phyloP scores from a whole-genome alignment of 2,888 invertebrate genomes.

The Cristatella mucedo region DNA sequence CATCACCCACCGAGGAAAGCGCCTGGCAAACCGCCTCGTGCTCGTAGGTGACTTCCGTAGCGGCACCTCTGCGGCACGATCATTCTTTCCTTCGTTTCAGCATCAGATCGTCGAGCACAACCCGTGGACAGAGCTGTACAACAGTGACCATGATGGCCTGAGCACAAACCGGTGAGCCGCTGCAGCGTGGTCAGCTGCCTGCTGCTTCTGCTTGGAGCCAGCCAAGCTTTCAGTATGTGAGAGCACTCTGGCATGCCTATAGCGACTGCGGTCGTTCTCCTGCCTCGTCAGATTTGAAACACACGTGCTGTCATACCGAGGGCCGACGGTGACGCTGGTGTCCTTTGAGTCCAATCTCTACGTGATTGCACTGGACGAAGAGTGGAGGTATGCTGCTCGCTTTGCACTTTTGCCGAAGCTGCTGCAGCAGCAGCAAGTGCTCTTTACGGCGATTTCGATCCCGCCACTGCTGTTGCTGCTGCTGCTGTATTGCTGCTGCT shows the following conservation, averaged over 20 bases:
- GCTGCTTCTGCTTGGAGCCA: too few species aligned
- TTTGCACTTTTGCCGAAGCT: too few species aligned
- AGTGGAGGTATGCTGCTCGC: conserved; percentile 80
- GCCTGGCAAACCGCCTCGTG: too few species aligned
- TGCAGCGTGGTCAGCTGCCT: not conserved
- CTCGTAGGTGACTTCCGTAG: too few species aligned
- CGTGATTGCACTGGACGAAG: conserved; percentile 58
- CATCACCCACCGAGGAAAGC: too few species aligned
- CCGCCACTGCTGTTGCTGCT: too few species aligned
- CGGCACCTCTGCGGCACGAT: too few species aligned
- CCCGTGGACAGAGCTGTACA: conserved; percentile 63
- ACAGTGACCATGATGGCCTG: conserved; percentile 66
- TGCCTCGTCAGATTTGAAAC: conserved; percentile 51
- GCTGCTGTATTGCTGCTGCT: too few species aligned
- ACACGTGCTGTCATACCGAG: conserved; percentile 62
- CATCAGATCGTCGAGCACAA: conserved; percentile 21
- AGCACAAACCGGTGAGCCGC: conserved; percentile 55
- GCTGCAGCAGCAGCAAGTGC: too few species aligned
- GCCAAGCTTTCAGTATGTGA: too few species aligned
- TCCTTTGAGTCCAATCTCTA: conserved; percentile 49
- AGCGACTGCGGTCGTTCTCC: conserved; percentile 2
- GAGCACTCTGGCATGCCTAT: too few species aligned
- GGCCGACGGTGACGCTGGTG: conserved; percentile 45
- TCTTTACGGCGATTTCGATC: too few species aligned
- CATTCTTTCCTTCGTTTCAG: conserved; percentile 16